Conservation (phyloP, 2,888 invertebrate species). For the Archips xylosteana region DNA sequence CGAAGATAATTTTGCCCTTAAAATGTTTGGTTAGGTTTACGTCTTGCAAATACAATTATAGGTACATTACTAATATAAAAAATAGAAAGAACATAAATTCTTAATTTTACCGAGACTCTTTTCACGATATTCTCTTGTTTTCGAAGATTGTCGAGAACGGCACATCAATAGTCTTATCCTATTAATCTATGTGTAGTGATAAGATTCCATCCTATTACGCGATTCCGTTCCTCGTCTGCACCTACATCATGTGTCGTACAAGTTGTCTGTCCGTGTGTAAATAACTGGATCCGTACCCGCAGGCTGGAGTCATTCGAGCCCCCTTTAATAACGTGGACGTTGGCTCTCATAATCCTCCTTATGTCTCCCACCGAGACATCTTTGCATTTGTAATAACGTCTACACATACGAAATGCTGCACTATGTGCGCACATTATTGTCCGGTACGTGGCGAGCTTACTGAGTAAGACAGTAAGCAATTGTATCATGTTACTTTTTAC, state of each 20-base stretch:
- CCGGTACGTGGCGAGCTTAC: neutral
- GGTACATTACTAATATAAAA: no score
- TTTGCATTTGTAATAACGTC: constrained; percentile 26
- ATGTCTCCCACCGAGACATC: constrained; percentile 30
- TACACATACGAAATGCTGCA: neutral
- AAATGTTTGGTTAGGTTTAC: no score
- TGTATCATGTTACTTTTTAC: neutral
- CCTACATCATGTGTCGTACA: neutral
- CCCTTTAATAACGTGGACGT: constrained; percentile 70
- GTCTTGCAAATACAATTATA: no score
- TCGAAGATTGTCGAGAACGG: no score
- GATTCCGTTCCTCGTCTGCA: no score
- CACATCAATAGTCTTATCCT: no score
- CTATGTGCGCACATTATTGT: constrained; percentile 3
- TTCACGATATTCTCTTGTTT: no score
- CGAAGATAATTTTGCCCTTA: no score
- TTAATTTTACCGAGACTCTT: no score
- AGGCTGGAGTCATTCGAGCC: constrained; percentile 55
- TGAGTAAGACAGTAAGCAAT: neutral
- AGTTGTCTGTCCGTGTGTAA: constrained; percentile 42
- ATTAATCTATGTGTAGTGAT: no score
- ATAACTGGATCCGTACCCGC: constrained; percentile 50
- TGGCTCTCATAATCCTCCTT: constrained; percentile 61
- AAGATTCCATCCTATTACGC: no score
- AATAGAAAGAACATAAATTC: no score